Evolutionary conservation across 2,888 invertebrate species (phyloP), one percentile per base, ranked within the genome.

Genomic region (Megamerina dolium): DNA sequence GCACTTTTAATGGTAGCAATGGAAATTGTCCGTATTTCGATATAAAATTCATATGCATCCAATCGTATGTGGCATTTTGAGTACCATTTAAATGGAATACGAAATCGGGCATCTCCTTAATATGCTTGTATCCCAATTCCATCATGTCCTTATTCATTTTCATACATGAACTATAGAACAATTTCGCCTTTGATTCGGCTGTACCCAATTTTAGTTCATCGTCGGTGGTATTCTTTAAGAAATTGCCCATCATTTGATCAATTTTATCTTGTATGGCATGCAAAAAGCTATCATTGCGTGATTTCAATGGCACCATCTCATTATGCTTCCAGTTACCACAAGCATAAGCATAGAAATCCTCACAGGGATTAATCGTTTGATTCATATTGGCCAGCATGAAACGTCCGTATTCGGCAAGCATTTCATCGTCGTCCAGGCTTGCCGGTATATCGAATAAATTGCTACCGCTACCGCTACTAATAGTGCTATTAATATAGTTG

Each of bases 261-360:
- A 67, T 53, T 16, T 52, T 53, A 3, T 43, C 33, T 37, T 66
- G 65, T 32, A 67, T 66, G 20, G 56, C 58, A 21, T 52, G 53
- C 14, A 66, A 45, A 2, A 67, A 54, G 1, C 62, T 60, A 3
- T 57, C 47, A 31, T 65, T 67, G 2, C 58, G 51, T 0, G 56
- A 55, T 26, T 43, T 16, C 2, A 37, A 38, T 8, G 58, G 55
- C 5, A 66, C 49, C 45, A 59, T 20, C 0, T 54, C 44, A 2
- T 60, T 55, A 17, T 58, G 43, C 33, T 55, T 51, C 68, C 68
- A 66, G 29, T 54, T 59, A 16, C 66, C 68, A 29, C 66, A 66
- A 2, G 68, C 61, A 36, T 53, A 66, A 12, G 64, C 61, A 36
- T 63, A 66, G 43, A 66, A 66, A 47, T 66, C 64, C 54, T 66